Percentiles rank a stretch among this genome's conserved stretches.
Conservation (phyloP, 1,140 invertebrate genomes). For the Formica exsecta region DNA sequence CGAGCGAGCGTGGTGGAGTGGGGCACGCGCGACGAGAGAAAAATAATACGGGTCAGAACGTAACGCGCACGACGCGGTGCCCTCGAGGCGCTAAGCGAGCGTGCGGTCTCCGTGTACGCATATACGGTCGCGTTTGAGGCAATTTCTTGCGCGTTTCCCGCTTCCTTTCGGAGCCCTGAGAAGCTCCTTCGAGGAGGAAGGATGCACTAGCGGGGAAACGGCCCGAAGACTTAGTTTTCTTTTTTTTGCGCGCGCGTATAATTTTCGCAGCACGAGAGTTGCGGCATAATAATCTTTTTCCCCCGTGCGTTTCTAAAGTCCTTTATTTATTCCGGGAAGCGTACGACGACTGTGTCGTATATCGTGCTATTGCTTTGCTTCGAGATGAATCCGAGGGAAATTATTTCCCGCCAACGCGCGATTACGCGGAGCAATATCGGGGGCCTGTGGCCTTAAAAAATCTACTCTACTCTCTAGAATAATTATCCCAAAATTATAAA, state of each 20-base stretch:
- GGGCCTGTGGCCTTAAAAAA: background rate
- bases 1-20: background rate
- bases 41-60: slow-evolving; percentile 58
- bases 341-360: background rate
- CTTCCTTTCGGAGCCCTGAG: slow-evolving; percentile 4
- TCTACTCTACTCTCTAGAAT: background rate
- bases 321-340: background rate
- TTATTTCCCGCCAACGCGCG: background rate
- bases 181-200: slow-evolving; percentile 1
- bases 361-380: background rate
- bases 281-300: background rate
- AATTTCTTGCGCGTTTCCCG: slow-evolving; percentile 29
- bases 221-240: background rate
- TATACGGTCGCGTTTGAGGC: background rate
- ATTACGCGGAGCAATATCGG: background rate
- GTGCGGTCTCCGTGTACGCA: background rate
- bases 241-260: background rate
- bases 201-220: background rate
- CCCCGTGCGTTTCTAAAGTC: background rate
- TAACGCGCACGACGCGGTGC: slow-evolving; percentile 36
- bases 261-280: background rate
- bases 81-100: slow-evolving; percentile 59
- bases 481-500: no score
- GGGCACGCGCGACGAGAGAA: slow-evolving; percentile 36
- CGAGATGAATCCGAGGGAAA: slow-evolving; percentile 9